These are phyloP conservation scores for Synergus itoensis DNA, from an alignment of 2,888 invertebrate species.

Conservation along the genomic window DNA sequence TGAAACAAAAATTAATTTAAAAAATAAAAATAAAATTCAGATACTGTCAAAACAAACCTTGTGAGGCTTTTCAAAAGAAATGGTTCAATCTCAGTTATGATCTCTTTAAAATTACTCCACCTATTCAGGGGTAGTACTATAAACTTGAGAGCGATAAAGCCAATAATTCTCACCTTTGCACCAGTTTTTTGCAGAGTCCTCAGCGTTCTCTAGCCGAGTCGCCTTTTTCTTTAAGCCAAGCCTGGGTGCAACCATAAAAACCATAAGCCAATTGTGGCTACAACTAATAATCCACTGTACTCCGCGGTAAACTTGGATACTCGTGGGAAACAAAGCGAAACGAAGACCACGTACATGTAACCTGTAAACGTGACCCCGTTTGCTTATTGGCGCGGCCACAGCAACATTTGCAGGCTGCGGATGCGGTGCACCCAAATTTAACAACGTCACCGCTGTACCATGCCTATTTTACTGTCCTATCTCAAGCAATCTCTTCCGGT, in stretches of 20 bases:
- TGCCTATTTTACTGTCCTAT: conserved; percentile 41
- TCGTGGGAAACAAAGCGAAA: conserved; percentile 45
- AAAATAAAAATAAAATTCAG: background rate
- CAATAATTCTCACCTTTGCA: conserved; percentile 16
- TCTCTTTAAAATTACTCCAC: background rate
- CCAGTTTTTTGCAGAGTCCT: conserved; percentile 36
- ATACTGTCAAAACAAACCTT: background rate
- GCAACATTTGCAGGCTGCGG: conserved; percentile 7
- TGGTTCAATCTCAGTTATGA: too few relatives aligned
- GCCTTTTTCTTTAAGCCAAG: conserved; percentile 34
- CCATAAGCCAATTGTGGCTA: conserved; percentile 38
- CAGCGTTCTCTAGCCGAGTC: conserved; percentile 17
- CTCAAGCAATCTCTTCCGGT: conserved; percentile 47
- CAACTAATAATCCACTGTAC: conserved; percentile 39
- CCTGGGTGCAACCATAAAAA: conserved; percentile 35
- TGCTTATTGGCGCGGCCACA: conserved; percentile 40
- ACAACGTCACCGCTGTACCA: conserved; percentile 42
- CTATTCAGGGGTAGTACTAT: background rate
- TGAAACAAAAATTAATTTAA: background rate
- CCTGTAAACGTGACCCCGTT: conserved; percentile 51
- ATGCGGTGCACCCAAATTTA: conserved; percentile 29
- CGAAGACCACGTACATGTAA: conserved; percentile 48
- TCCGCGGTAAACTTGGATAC: conserved; percentile 49
- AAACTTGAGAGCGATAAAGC: background rate
- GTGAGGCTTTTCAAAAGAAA: background rate